Conservation (phyloP, 2,113 vertebrate genomes). For the Rhabdomys dilectus region DNA sequence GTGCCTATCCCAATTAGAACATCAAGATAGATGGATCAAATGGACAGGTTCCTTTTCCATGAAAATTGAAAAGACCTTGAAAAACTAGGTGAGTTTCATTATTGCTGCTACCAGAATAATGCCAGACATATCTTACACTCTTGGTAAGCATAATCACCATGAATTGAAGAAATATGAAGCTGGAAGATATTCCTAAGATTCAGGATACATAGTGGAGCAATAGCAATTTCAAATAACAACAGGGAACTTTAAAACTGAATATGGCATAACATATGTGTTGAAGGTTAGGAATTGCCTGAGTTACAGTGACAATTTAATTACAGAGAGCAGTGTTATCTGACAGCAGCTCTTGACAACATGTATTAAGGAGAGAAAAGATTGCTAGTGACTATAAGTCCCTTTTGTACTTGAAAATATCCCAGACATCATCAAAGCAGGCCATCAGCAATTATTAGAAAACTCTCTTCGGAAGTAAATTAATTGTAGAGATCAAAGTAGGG, state of each 20-base stretch:
- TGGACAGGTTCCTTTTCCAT: fast-evolving
- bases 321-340: not conserved
- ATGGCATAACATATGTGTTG: not conserved
- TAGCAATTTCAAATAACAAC: not conserved
- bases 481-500: not conserved
- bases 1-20: not conserved
- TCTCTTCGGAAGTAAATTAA: not conserved
- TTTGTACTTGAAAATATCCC: not conserved
- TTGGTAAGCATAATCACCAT: not conserved
- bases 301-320: slow-evolving; percentile 52
- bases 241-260: not conserved
- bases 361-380: not conserved
- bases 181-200: not conserved
- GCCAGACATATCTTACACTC: not conserved
- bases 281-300: not conserved
- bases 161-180: not conserved
- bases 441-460: not conserved
- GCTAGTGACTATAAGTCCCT: not conserved
- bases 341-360: not conserved
- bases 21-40: not conserved
- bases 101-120: not conserved
- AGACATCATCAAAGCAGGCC: not conserved
- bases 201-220: not conserved
- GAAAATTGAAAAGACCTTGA: not conserved
- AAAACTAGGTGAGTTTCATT: not conserved